A percentile compares a stretch with the other conserved stretches of the same genome.
Conservation (phyloP, 2,113 vertebrate species). For the Thinocorus orbignyianus region DNA sequence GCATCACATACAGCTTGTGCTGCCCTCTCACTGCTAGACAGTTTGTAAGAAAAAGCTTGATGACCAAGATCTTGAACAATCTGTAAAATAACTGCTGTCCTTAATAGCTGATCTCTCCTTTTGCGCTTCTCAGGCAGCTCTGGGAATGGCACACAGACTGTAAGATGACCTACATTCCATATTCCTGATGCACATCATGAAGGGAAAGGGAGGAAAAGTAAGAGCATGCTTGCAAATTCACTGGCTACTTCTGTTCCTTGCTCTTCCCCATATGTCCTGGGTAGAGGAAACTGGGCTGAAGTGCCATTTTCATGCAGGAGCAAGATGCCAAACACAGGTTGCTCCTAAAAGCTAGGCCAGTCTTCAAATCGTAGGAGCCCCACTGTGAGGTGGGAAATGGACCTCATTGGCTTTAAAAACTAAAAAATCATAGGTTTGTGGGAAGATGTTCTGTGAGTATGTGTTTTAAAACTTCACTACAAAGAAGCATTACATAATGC, state of each 20-base stretch:
- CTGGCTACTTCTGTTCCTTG: neutral
- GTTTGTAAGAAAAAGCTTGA: neutral
- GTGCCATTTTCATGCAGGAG: fast-evolving
- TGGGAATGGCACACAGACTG: neutral
- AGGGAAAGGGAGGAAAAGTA: neutral
- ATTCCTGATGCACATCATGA: neutral
- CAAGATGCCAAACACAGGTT: neutral
- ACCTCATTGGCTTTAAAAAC: neutral
- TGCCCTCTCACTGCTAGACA: neutral
- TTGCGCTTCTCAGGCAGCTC: neutral
- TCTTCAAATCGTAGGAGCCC: neutral
- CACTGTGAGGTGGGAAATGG: neutral
- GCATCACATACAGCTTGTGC: neutral
- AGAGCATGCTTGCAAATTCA: neutral
- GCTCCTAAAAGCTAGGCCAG: neutral
- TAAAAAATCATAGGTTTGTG: neutral
- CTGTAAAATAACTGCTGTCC: neutral
- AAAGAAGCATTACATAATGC: neutral
- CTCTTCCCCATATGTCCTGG: neutral
- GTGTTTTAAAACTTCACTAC: neutral
- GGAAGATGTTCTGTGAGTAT: neutral
- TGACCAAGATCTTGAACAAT: neutral
- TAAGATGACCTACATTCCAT: neutral
- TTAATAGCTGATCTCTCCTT: neutral
- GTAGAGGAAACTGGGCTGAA: neutral